A percentile compares a stretch with the other conserved stretches of the same genome.
These are phyloP conservation scores for Coregonus ussuriensis DNA, from an alignment of 2,797 vertebrate genomes.

Conservation along the genomic window DNA sequence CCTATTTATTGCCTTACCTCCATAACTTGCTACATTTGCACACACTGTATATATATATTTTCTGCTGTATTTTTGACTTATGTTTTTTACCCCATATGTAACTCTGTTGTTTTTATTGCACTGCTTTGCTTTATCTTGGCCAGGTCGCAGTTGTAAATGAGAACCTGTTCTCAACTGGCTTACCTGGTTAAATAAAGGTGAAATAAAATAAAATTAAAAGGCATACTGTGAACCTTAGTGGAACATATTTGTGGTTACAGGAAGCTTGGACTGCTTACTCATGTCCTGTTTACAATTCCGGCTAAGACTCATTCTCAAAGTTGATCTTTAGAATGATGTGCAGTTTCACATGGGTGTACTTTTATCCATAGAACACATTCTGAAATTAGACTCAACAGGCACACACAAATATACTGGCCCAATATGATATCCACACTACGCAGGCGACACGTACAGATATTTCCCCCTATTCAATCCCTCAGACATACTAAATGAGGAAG, in stretches of 20 bases:
- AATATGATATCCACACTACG: not conserved
- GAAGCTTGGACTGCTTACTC: not conserved
- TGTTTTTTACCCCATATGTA: too few relatives aligned
- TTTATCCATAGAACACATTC: conserved; percentile 10
- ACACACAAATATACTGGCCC: not conserved
- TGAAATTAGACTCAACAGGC: not conserved
- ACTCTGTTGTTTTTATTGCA: too few relatives aligned
- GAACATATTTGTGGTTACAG: not conserved
- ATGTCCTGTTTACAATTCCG: not conserved
- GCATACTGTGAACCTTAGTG: too few relatives aligned
- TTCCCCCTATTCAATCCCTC: not conserved
- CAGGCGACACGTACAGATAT: not conserved
- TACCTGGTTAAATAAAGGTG: too few relatives aligned
- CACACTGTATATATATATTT: too few relatives aligned
- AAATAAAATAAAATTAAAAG: too few relatives aligned
- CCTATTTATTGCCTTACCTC: too few relatives aligned
- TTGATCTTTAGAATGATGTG: not conserved
- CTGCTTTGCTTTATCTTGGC: too few relatives aligned
- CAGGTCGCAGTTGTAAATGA: too few relatives aligned
- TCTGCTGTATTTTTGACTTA: too few relatives aligned
- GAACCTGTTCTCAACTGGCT: too few relatives aligned
- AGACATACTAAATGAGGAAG: not conserved
- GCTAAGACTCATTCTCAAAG: not conserved
- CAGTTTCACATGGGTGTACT: not conserved
- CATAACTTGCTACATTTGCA: too few relatives aligned